Conservation (phyloP, 2,888 invertebrate species). For the Helobdella robusta region DNA sequence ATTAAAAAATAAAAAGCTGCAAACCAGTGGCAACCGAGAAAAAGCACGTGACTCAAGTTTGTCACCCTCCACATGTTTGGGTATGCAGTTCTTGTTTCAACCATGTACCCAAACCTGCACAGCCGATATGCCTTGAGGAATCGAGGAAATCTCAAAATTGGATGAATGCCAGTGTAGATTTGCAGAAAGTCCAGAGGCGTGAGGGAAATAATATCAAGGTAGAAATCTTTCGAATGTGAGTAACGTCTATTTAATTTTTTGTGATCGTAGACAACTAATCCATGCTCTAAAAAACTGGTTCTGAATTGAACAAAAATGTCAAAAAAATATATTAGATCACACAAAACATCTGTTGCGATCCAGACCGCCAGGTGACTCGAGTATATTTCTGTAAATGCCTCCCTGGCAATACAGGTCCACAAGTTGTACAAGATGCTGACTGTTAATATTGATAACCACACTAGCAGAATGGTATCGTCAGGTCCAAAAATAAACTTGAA, state of each 20-base stretch:
- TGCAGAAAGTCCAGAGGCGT: constrained; percentile 79
- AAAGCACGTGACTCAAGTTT: constrained; percentile 84
- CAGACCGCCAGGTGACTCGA: constrained; percentile 39
- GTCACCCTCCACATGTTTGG: constrained; percentile 91
- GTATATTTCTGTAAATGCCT: constrained; percentile 83
- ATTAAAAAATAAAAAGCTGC: constrained; percentile 91
- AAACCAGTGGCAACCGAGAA: constrained; percentile 92
- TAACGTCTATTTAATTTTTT: constrained; percentile 82
- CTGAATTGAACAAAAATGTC: constrained; percentile 84
- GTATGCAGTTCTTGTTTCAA: constrained; percentile 86
- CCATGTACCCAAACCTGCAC: constrained; percentile 74
- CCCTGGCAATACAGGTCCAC: constrained; percentile 87
- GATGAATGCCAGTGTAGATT: constrained; percentile 60
- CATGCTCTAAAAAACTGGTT: constrained; percentile 88
- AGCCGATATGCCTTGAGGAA: constrained; percentile 66
- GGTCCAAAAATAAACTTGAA: constrained; percentile 66
- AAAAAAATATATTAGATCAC: constrained; percentile 74
- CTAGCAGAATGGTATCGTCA: constrained; percentile 88
- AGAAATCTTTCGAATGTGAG: constrained; percentile 70
- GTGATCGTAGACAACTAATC: constrained; percentile 83
- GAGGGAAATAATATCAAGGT: constrained; percentile 71
- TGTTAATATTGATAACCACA: constrained; percentile 82
- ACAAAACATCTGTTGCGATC: constrained; percentile 61
- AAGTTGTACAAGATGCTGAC: constrained; percentile 83
- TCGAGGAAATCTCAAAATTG: constrained; percentile 63